Evolutionary conservation across 2,113 vertebrate genomes (phyloP), one percentile per base, ranked within the genome.

Genomic region (Rhinoderma darwinii): DNA sequence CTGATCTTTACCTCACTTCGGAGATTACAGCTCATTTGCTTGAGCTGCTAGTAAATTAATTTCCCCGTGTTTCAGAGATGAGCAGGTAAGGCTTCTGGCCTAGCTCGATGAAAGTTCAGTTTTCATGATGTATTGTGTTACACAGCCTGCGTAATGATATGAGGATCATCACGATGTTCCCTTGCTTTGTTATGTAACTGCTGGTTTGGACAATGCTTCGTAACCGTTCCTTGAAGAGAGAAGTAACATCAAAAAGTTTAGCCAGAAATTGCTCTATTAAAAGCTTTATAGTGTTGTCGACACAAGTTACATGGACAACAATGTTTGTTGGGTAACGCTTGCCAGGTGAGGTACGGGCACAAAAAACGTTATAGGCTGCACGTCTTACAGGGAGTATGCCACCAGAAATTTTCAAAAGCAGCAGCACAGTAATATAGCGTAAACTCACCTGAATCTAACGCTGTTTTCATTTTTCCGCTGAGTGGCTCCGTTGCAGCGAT

Each of bases 91-190:
- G 54, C 51, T 56, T 80, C 30, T 59, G 3, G 77, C 51, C 35
- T 39, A 30, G 25, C 12, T 75, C 44, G 41, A 43, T 14, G 74
- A 77, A 32, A 59, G 78, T 27, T 81, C 78, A 27, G 32, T 27
- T 81, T 63, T 61, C 54, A 61, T 54, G 78, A 80, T 80, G 78
- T 41, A 81, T 81, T 59, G 20, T 3, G 17, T 81, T 61, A 22
- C 51, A 81, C 78, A n/a, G 54, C 22, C 78, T 81, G 54, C 35
- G 63, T 41, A 63, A 63, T 61, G 56, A 81, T 63, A 41, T 56
- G 22, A 43, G 22, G 73, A 74, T 74, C 72, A 12, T 74, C 22
- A 27, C 14, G 25, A 47, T 15, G 41, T 12, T 43, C 22, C 39
- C 20, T 73, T 41, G 35, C 7, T 74, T 22, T 41, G 22, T 41